Base-by-base conservation (phyloP, 2,797 vertebrate genomes). In the Ciconia nigra region DNA sequence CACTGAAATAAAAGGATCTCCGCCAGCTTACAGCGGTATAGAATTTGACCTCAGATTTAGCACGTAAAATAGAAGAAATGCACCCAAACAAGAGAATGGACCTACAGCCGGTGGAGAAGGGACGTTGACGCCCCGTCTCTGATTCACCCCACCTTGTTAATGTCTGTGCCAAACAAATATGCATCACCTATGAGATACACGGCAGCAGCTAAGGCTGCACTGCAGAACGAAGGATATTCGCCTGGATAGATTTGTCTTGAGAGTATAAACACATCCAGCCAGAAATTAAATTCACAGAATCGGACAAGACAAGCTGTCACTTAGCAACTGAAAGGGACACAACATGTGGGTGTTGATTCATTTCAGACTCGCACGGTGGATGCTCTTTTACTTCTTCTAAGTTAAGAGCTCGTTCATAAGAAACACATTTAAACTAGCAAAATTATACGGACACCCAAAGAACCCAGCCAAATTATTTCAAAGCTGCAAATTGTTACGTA, bases 281-380 rank as follows among this genome's bases (percentile, higher is more conserved):
- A 95, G 91, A 95, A 97, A 94, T 83, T 86, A 95, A 92, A 86
- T 84, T 83, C 76, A 70, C 57, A 71, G 59, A 86, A 77, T 67
- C 5, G 9, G 81, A 93, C 37, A 35, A 78, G 94, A 88, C 65
- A 95, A 90, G 63, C 58, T 86, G 85, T 85, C 77, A 95, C 71
- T 87, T 78, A 89, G 72, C 42, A 90, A 87, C 67, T 49, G 61
- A 92, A 95, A 93, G 65, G 70, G 91, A 91, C 49, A 41, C 1
- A 6, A 88, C 77, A 42, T 46, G 44, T 49, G 76, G 47, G 41
- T 80, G 83, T 83, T 69, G 85, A 89, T 93, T 92, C 65, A 49
- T 59, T 83, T 93, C 79, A 90, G 77, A 83, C 35, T 95, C 80
- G 69, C 18, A 26, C 1, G 0, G 66, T n/a, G 26, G 79, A 83